Conservation (phyloP, 2,888 invertebrate genomes). For the Strigamia transsilvanica region DNA sequence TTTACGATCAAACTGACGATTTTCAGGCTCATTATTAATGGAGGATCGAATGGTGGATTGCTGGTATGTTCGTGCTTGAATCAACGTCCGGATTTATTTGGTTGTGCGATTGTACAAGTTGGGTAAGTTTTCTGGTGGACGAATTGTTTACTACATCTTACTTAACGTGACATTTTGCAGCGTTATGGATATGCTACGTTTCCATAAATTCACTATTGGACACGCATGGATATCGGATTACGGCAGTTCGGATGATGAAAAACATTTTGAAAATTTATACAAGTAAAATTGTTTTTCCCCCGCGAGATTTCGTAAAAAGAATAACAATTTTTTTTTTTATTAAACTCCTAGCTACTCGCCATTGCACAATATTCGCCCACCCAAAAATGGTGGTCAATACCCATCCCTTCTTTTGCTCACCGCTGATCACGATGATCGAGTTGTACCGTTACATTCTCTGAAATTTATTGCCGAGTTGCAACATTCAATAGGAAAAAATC, state of each 20-base stretch:
- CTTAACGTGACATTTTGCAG: conserved; percentile 67
- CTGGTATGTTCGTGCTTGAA: conserved; percentile 94
- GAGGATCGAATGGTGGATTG: conserved; percentile 96
- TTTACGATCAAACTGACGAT: not conserved
- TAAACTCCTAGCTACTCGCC: conserved; percentile 76
- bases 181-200: conserved; percentile 96
- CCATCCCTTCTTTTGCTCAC: conserved; percentile 90
- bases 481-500: conserved; percentile 71
- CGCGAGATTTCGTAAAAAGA: not conserved
- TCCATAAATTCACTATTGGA: conserved; percentile 98
- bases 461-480: conserved; percentile 94
- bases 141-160: not conserved
- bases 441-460: conserved; percentile 95
- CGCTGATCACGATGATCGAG: conserved; percentile 98
- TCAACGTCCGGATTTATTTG: conserved; percentile 93
- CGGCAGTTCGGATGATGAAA: conserved; percentile 82
- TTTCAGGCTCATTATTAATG: conserved; percentile 79
- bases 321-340: not conserved
- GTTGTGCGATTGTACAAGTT: conserved; percentile 91
- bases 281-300: conserved; percentile 66
- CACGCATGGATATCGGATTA: conserved; percentile 97
- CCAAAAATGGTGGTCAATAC: conserved; percentile 73
- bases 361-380: conserved; percentile 84
- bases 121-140: conserved; percentile 72
- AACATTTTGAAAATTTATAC: conserved; percentile 83